Conservation (phyloP, 1,140 invertebrate genomes). For the Halesus radiatus region DNA sequence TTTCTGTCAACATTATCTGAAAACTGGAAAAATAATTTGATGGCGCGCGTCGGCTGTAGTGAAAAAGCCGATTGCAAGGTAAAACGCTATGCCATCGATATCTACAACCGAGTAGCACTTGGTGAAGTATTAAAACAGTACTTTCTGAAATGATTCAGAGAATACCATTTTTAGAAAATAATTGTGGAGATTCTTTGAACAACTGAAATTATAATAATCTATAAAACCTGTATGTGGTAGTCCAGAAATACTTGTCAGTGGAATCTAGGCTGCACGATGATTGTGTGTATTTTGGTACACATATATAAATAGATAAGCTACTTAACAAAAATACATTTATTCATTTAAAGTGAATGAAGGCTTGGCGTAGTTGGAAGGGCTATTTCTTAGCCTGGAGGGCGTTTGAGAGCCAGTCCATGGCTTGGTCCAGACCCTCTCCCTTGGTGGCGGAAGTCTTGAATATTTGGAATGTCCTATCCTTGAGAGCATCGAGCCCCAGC, state of each 20-base stretch:
- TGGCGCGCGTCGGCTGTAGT: too few relatives aligned
- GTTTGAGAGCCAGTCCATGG: constrained; percentile 98
- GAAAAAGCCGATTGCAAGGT: too few relatives aligned
- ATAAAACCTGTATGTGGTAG: too few relatives aligned
- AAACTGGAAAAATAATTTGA: too few relatives aligned
- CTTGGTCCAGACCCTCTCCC: constrained; percentile 98
- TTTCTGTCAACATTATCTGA: too few relatives aligned
- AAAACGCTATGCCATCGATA: too few relatives aligned
- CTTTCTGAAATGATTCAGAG: too few relatives aligned
- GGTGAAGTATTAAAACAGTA: too few relatives aligned
- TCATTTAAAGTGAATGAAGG: constrained; percentile 55
- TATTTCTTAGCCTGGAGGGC: constrained; percentile 91
- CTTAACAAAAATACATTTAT: constrained; percentile 55
- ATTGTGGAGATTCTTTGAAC: too few relatives aligned
- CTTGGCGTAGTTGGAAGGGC: constrained; percentile 51
- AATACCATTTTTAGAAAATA: too few relatives aligned
- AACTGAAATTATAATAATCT: too few relatives aligned
- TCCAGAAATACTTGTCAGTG: not conserved
- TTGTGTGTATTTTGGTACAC: constrained; percentile 43
- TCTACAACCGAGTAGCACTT: too few relatives aligned
- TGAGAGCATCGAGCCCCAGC: constrained; percentile 92
- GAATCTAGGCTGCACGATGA: not conserved
- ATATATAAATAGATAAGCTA: constrained; percentile 56
- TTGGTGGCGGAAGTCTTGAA: constrained; percentile 99
- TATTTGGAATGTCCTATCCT: constrained; percentile 99